Base-by-base conservation (phyloP, 2,888 invertebrate genomes). In the Drosophila mercatorum region DNA sequence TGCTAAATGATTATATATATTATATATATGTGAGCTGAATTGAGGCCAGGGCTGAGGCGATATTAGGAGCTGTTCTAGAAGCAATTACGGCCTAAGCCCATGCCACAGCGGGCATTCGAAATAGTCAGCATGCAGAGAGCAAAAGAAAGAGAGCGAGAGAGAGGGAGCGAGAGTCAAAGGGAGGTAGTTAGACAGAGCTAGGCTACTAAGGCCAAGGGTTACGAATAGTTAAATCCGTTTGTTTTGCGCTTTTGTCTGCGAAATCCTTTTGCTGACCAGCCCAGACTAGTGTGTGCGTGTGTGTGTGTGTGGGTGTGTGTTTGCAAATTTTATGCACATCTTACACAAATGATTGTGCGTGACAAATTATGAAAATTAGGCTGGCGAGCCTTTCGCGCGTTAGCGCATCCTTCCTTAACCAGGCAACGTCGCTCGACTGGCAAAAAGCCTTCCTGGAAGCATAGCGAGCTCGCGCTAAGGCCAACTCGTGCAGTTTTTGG, bases 311-410 rank as follows among this genome's bases (percentile, higher is more conserved):
- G 46, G 28, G 52, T 56, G 52, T 69, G 56, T 63, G 53, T 64
- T 75, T 79, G 81, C 84, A 64, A 79, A 84, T 85, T 75, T 75
- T 72, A 52, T 77, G 82, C 80, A 67, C 63, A 76, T 72, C 75
- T 87, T 78, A 44, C 78, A 74, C 68, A 80, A 81, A 84, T 84
- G 85, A 82, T 82, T 77, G 80, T 87, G 87, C 87, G 89, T 88
- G 88, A 88, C 88, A 87, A 88, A 88, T 88, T 90, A 87, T 76
- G 77, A 68, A 87, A 88, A 89, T 89, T 87, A 78, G 88, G 74
- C 43, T 74, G 72, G 51, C 78, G 67, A 69, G 60, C 64, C 73
- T 64, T 78, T 70, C 60, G 70, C 60, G 72, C 66, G 67, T 80
- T 79, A 80, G 78, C 81, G 69, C 78, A 77, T 79, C 73, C 69